phyloP scores from a whole-genome alignment of 2,113 vertebrate species.

The Oncorhynchus clarkii region DNA sequence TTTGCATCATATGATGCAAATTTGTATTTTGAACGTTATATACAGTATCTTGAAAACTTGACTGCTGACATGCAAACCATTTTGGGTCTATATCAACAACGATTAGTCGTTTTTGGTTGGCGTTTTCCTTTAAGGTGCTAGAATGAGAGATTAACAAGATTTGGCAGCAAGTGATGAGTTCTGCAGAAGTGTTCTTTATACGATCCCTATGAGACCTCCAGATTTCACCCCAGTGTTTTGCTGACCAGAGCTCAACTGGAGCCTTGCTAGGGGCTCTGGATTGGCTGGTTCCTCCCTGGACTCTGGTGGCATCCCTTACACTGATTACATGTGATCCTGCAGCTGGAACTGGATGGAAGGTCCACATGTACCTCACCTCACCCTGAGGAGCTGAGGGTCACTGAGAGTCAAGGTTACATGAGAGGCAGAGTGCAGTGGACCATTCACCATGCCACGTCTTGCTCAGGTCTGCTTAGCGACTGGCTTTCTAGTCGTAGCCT shows the following conservation, averaged over 20 bases:
- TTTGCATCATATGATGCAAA: too few species aligned
- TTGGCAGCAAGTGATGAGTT: conserved; percentile 62
- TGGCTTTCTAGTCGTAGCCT: conserved; percentile 33
- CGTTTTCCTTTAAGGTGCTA: not conserved
- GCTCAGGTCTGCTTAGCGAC: conserved; percentile 45
- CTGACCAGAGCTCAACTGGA: conserved; percentile 57
- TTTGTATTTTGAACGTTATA: too few species aligned
- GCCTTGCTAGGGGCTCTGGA: conserved; percentile 31
- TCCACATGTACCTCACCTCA: conserved; percentile 57
- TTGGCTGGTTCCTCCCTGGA: conserved; percentile 51
- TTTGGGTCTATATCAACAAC: too few species aligned
- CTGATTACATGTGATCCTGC: conserved; percentile 59
- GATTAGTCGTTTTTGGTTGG: too few species aligned
- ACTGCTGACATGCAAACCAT: too few species aligned
- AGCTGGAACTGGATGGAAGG: conserved; percentile 61
- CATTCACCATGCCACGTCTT: conserved; percentile 55
- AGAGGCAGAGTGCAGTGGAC: conserved; percentile 25
- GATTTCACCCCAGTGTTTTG: conserved; percentile 36
- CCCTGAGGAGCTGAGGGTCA: conserved; percentile 50
- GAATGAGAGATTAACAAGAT: conserved; percentile 41
- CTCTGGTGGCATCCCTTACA: conserved; percentile 55
- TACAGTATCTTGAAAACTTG: too few species aligned
- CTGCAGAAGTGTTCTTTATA: conserved; percentile 60
- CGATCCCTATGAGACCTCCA: conserved; percentile 44
- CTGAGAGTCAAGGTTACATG: conserved; percentile 32